Conservation (phyloP, 2,888 invertebrate genomes). For the Empis stercorea region DNA sequence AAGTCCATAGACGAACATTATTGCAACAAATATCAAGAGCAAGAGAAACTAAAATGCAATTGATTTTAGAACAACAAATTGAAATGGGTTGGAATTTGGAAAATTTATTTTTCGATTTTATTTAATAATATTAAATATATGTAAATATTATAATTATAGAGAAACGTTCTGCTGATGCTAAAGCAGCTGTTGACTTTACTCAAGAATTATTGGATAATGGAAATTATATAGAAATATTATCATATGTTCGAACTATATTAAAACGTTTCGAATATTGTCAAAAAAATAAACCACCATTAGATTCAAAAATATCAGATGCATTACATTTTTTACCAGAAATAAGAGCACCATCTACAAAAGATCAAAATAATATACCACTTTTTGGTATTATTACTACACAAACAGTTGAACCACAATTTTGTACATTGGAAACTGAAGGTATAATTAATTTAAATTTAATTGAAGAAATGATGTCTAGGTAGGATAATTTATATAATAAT, state of each 20-base stretch:
- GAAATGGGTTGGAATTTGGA: constrained; percentile 36
- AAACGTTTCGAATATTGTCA: constrained; percentile 51
- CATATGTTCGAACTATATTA: constrained; percentile 50
- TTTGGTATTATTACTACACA: constrained; percentile 50
- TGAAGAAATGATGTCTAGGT: neutral
- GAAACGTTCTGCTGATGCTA: constrained; percentile 42
- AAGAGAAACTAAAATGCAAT: constrained; percentile 36
- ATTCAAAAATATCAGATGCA: constrained; percentile 37
- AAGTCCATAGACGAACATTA: constrained; percentile 44
- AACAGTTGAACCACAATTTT: constrained; percentile 47
- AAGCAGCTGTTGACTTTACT: constrained; percentile 48
- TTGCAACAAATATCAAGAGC: constrained; percentile 36
- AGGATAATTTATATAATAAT: neutral
- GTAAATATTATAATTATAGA: constrained; percentile 27
- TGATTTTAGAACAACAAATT: constrained; percentile 39
- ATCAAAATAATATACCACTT: constrained; percentile 37
- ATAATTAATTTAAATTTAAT: too few relatives aligned
- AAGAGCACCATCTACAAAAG: constrained; percentile 33
- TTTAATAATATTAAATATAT: neutral
- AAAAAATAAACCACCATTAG: constrained; percentile 39
- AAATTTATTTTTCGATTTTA: constrained; percentile 14
- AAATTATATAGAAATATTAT: constrained; percentile 57
- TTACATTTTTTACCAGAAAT: constrained; percentile 44
- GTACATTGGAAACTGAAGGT: constrained; percentile 40
- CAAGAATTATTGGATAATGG: constrained; percentile 52